A percentile compares a stretch with the other conserved stretches of the same genome.
phyloP scores from a whole-genome alignment of 2,113 vertebrate genomes.

The Hippocampus comes region DNA sequence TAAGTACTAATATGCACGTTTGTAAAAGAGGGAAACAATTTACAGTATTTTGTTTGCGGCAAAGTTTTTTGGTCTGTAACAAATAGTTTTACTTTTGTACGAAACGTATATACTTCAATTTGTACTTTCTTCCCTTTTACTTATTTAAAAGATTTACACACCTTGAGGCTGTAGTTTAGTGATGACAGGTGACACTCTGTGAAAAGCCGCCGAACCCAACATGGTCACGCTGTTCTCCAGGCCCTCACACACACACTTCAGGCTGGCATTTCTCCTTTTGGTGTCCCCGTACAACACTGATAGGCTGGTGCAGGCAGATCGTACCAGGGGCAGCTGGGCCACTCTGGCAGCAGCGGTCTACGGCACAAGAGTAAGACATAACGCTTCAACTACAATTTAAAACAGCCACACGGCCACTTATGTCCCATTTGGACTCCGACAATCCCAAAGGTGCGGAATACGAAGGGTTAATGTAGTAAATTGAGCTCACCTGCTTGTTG shows the following conservation, averaged over 20 bases:
- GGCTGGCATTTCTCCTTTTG: conserved; percentile 75
- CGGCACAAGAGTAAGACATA: conserved; percentile 6
- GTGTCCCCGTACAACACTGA: conserved; percentile 72
- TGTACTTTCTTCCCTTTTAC: neutral
- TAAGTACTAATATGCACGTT: too few species aligned
- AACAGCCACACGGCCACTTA: neutral
- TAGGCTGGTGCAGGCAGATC: conserved; percentile 77
- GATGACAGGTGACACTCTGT: conserved; percentile 74
- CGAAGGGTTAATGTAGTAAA: neutral
- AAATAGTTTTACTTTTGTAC: too few species aligned
- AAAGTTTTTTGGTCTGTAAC: too few species aligned
- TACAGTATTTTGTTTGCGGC: too few species aligned
- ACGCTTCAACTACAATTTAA: neutral
- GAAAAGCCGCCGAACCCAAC: conserved; percentile 66
- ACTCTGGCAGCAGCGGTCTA: conserved; percentile 74
- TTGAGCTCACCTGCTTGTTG: conserved; percentile 52
- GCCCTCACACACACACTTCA: conserved; percentile 72
- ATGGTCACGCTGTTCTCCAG: conserved; percentile 76
- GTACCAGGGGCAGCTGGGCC: conserved; percentile 78
- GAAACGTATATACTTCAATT: neutral
- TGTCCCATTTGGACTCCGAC: neutral
- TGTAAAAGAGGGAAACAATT: too few species aligned
- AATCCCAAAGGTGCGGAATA: neutral
- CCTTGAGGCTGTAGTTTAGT: conserved; percentile 83
- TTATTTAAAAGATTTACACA: conserved; percentile 60